Evolutionary conservation across 1,140 invertebrate genomes (phyloP), one percentile per base, ranked within the genome.

Genomic region (Propsilocerus akamusi): DNA sequence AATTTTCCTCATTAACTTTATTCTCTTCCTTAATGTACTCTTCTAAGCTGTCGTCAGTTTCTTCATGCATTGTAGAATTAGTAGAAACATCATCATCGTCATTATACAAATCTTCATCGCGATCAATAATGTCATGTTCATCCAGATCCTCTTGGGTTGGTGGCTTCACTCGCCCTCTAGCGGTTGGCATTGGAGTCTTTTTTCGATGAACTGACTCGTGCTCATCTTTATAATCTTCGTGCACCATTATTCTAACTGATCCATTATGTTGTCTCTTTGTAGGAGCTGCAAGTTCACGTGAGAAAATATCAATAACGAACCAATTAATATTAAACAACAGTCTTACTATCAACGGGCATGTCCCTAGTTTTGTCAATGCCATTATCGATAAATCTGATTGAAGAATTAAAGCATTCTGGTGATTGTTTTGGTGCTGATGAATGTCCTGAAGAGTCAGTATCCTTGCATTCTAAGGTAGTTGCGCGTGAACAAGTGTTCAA

Each of bases 51-150:
- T 41, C 34, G 10, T 41, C 34, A 20, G 14, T 41, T 7, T 20
- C 34, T 41, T n/a, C n/a, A n/a, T 20, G 12, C 4, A 41, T 5
- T 41, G 34, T 41, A 17, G 34, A 41, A n/a, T n/a, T n/a, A 8
- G 34, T 41, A 20, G 34, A 41, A 6, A 41, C 34, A 20, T 41
- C 34, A 17, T 41, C 34, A 41, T 41, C 22, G 11, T 41, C 34
- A 20, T 41, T 20, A 20, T 41, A 41, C 22, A 41, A 22, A 41
- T 41, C 34, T 20, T 41, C 34, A 20, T 41, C 34, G 3, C 34
- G n/a, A 41, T 41, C 34, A 41, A 41, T 41, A 20, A 41, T 41
- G n/a, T 20, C 34, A 41, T 41, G 17, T 41, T 41, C 34, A 20
- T 41, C 34, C 5, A 41, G 14, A 20, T 41, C 34, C 17, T 41